Evolutionary conservation across 1,140 invertebrate genomes (phyloP).

Genomic region (Megathymus violae): DNA sequence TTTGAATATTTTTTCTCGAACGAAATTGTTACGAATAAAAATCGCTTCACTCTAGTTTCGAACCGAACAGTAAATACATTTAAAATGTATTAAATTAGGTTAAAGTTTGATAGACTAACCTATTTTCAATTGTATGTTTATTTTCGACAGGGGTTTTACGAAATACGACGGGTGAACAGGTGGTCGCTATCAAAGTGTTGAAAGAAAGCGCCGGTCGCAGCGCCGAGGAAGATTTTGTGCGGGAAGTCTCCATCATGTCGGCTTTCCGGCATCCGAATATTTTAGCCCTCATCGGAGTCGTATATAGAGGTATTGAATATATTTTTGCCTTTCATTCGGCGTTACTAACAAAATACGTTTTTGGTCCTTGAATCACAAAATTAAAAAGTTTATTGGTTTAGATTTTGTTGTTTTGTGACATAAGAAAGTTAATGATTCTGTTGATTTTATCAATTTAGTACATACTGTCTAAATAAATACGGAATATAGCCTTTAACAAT

Average conservation of each 20-base stretch:
- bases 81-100: background rate
- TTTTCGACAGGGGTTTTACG: conserved; percentile 84
- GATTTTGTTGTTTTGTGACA: no score
- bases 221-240: conserved; percentile 92
- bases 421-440: no score
- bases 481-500: no score
- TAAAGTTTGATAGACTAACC: conserved; percentile 6
- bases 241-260: conserved; percentile 96
- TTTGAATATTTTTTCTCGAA: no score
- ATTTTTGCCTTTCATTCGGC: no score
- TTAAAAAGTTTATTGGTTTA: no score
- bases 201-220: conserved; percentile 92
- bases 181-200: conserved; percentile 93
- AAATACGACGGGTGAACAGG: conserved; percentile 74
- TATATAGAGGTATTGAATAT: conserved; percentile 86
- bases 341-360: no score
- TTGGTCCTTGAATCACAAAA: no score
- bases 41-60: background rate
- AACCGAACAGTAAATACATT: background rate
- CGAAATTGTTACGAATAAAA: background rate
- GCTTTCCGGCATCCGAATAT: conserved; percentile 95
- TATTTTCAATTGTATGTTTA: conserved; percentile 29
- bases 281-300: conserved; percentile 92
- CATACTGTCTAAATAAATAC: no score
- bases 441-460: no score